Conservation (phyloP, 2,797 vertebrate species). For the Kryptolebias ocellatus region DNA sequence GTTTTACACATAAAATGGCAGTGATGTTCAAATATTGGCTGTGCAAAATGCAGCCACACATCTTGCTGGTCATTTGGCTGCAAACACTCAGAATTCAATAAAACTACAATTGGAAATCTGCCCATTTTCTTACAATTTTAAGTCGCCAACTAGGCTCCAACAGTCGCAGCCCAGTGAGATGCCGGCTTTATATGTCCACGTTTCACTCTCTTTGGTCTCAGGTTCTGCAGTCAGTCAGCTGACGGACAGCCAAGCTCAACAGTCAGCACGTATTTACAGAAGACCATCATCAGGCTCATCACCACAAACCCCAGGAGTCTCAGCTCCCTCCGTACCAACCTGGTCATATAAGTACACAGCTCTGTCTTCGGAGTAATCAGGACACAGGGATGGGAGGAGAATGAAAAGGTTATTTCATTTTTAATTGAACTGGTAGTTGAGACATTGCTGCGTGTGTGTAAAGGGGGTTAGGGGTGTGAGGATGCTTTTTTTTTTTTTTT, state of each 20-base stretch:
- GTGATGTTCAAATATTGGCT: no score
- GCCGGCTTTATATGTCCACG: slow-evolving; percentile 2
- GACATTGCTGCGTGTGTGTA: background rate
- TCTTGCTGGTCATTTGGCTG: no score
- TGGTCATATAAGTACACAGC: slow-evolving; percentile 11
- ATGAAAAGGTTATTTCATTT: background rate
- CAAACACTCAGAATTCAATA: no score
- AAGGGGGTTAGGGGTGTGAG: background rate
- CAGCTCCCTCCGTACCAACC: slow-evolving; percentile 1
- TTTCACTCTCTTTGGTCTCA: slow-evolving; percentile 20
- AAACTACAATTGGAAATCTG: no score
- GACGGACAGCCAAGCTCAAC: slow-evolving; percentile 30
- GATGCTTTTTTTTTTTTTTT: no score
- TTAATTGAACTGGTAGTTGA: slow-evolving; percentile 1
- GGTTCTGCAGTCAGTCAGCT: slow-evolving; percentile 26
- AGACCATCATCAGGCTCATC: slow-evolving; percentile 32
- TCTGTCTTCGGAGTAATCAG: background rate
- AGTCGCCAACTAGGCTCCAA: no score
- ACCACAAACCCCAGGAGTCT: slow-evolving; percentile 24
- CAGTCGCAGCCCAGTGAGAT: no score
- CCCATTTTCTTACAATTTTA: no score
- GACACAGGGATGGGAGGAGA: background rate
- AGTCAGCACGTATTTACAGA: slow-evolving; percentile 35
- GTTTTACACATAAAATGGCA: no score
- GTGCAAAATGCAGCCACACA: no score